Conservation (phyloP, 1,140 invertebrate genomes). For the Drosophila elegans region DNA sequence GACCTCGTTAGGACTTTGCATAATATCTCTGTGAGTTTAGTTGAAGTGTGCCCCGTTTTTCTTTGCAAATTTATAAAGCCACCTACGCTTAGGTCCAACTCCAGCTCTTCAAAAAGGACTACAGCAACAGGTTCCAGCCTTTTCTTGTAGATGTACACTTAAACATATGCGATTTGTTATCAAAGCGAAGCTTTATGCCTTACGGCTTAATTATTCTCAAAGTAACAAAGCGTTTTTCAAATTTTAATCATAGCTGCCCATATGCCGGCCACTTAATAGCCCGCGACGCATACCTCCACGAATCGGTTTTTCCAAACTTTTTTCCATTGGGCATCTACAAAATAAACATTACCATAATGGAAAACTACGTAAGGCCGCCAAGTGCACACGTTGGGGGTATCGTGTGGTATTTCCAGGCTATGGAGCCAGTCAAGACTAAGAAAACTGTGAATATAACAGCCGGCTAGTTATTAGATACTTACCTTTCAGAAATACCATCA, state of each 20-base stretch:
- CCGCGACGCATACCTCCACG: constrained; percentile 18
- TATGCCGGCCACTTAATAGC: constrained; percentile 27
- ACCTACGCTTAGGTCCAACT: neutral
- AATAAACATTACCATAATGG: constrained; percentile 6
- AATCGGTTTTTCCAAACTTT: constrained; percentile 5
- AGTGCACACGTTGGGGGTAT: constrained; percentile 14
- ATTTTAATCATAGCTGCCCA: constrained; percentile 52
- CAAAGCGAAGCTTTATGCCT: constrained; percentile 8
- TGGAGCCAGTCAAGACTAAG: constrained; percentile 15
- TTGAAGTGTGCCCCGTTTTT: neutral
- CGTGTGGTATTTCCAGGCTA: constrained; percentile 21
- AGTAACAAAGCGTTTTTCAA: constrained; percentile 5
- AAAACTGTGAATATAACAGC: neutral
- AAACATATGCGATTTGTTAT: constrained; percentile 33
- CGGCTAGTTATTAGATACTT: neutral
- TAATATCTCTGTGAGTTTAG: constrained; percentile 37
- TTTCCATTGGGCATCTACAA: constrained; percentile 38
- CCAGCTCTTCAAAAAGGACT: constrained; percentile 28
- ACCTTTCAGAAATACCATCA: too few species aligned
- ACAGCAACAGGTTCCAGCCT: constrained; percentile 52
- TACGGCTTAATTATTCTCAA: constrained; percentile 17
- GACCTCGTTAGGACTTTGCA: constrained; percentile 16
- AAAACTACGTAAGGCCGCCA: neutral
- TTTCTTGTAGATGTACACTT: constrained; percentile 36
- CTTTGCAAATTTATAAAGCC: too few species aligned